Conservation (phyloP, 2,113 vertebrate species). For the Strigops habroptila region DNA sequence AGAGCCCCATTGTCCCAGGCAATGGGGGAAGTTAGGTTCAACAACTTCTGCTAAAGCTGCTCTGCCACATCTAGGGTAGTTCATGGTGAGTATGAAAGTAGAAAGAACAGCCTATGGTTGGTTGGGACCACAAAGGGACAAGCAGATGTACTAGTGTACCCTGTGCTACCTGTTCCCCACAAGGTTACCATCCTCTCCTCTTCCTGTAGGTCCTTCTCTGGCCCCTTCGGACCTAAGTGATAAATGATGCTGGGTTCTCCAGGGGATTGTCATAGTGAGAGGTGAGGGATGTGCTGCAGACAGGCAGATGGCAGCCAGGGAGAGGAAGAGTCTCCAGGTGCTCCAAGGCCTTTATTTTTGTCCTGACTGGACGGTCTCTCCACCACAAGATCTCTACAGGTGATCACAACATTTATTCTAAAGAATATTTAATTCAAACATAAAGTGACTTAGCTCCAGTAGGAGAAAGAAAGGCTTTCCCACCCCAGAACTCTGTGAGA, state of each 20-base stretch:
- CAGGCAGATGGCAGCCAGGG: accelerated
- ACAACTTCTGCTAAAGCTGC: neutral
- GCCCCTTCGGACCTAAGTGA: neutral
- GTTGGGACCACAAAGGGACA: neutral
- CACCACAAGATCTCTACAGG: neutral
- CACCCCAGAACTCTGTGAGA: neutral
- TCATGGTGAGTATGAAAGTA: neutral
- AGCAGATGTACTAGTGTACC: neutral
- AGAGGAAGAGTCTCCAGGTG: neutral
- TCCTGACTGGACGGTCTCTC: neutral
- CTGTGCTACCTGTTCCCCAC: neutral
- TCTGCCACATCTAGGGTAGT: neutral
- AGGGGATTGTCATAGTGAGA: neutral
- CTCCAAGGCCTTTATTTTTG: neutral
- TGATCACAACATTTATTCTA: neutral
- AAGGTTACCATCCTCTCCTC: neutral
- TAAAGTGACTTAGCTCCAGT: neutral
- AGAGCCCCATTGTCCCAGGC: neutral
- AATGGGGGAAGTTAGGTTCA: neutral
- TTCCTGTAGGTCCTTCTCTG: neutral
- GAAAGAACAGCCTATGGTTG: neutral
- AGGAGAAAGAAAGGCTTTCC: neutral
- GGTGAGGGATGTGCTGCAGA: neutral
- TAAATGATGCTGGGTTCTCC: neutral
- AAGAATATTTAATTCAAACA: neutral